Conservation (phyloP, 1,140 invertebrate species). For the Meloidogyne floridensis region DNA sequence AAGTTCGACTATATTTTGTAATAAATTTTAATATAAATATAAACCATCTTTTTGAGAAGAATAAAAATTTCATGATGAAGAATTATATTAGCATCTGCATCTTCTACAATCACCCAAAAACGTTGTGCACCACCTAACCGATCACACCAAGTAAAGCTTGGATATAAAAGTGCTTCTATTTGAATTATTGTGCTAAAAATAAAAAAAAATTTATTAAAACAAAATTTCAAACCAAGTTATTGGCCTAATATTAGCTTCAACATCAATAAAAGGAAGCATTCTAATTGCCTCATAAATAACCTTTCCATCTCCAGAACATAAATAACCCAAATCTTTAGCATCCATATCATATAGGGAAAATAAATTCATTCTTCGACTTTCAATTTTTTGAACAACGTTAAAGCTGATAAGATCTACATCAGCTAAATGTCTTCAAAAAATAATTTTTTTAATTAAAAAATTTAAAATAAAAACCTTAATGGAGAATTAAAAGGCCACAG, state of each 20-base stretch:
- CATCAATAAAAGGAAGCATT: conserved; percentile 80
- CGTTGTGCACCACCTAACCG: conserved; percentile 76
- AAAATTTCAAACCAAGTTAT: conserved; percentile 76
- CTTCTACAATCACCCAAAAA: conserved; percentile 98
- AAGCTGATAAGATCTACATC: conserved; percentile 43
- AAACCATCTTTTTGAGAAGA: conserved; percentile 82
- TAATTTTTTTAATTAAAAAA: no score
- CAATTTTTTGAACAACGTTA: conserved; percentile 45
- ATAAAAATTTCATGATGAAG: conserved; percentile 93
- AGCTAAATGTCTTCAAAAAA: conserved; percentile 48
- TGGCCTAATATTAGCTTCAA: conserved; percentile 84
- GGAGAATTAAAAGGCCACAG: conserved; percentile 86
- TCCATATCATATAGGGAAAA: conserved; percentile 39
- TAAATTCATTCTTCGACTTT: conserved; percentile 37
- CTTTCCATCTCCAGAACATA: conserved; percentile 76
- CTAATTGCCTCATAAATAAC: conserved; percentile 81
- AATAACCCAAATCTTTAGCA: conserved; percentile 74
- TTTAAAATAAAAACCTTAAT: conserved; percentile 67
- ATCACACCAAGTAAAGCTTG: conserved; percentile 88
- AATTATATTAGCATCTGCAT: conserved; percentile 87
- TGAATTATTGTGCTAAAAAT: conserved; percentile 76
- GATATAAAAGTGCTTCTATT: conserved; percentile 79
- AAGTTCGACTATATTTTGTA: background rate
- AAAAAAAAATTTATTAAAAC: no score
- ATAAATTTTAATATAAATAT: conserved; percentile 25